phyloP scores from a whole-genome alignment of 2,113 vertebrate species.

The Speoplatyrhinus poulsoni region DNA sequence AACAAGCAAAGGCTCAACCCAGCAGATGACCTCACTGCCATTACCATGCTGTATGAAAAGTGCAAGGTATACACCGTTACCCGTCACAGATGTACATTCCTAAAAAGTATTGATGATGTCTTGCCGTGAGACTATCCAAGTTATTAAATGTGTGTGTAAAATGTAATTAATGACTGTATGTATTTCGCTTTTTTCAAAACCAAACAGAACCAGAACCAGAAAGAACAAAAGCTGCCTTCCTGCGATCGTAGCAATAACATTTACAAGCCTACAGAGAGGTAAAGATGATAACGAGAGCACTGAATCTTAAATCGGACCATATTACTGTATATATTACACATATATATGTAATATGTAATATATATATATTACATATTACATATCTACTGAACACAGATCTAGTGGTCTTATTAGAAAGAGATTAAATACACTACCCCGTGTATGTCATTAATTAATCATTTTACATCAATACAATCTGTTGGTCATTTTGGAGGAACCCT shows the following conservation, averaged over 20 bases:
- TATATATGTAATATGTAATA: too few relatives aligned
- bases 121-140: too few relatives aligned
- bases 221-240: conserved; percentile 84
- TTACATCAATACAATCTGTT: not conserved
- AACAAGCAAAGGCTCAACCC: conserved; percentile 86
- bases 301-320: not conserved
- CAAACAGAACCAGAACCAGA: conserved; percentile 78
- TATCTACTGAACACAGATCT: too few relatives aligned
- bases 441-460: not conserved
- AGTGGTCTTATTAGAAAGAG: not conserved
- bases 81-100: not conserved
- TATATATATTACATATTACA: too few relatives aligned
- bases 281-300: conserved; percentile 30
- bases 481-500: not conserved
- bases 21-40: conserved; percentile 84
- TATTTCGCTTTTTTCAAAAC: conserved; percentile 4
- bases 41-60: conserved; percentile 90
- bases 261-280: conserved; percentile 88
- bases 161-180: not conserved
- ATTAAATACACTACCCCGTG: not conserved
- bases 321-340: too few relatives aligned
- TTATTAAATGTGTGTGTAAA: too few relatives aligned
- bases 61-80: conserved; percentile 74
- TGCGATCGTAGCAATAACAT: conserved; percentile 72
- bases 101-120: too few relatives aligned